These are phyloP conservation scores for Yoshiicerus persimilis DNA, from an alignment of 1,140 invertebrate species.

Conservation along the genomic window DNA sequence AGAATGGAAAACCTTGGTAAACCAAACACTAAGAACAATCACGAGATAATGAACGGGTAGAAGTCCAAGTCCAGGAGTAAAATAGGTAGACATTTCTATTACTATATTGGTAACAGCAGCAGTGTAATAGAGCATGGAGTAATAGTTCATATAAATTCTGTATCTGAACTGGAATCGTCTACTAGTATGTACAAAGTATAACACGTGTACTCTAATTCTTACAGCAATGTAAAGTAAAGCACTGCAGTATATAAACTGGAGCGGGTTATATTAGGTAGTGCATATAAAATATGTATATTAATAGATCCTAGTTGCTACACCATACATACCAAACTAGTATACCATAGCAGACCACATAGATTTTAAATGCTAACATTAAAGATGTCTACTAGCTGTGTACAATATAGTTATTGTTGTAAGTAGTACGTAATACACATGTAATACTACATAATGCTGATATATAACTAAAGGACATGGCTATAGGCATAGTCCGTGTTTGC, in stretches of 20 bases:
- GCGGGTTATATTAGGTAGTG: no score
- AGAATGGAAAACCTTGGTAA: background rate
- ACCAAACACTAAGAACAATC: conserved; percentile 12
- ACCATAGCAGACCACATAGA: background rate
- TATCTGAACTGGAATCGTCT: background rate
- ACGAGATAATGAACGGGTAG: conserved; percentile 3
- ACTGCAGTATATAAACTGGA: no score
- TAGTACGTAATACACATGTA: no score
- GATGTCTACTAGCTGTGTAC: background rate
- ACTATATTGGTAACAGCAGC: background rate
- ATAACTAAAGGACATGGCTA: no score
- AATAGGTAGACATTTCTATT: background rate
- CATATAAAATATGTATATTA: background rate
- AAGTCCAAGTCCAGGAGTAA: background rate
- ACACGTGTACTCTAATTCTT: no score
- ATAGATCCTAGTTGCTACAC: no score
- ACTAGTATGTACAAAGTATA: no score
- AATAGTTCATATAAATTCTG: background rate
- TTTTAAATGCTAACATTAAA: background rate
- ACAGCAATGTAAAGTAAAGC: no score
- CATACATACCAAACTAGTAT: no score
- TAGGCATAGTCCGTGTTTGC: background rate
- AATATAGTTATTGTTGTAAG: background rate
- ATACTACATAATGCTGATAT: background rate
- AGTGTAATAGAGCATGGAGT: background rate